Percentiles rank a stretch among this genome's conserved stretches.
Evolutionary conservation across 2,113 vertebrate genomes (phyloP).

Genomic region (Malaclemys terrapin): DNA sequence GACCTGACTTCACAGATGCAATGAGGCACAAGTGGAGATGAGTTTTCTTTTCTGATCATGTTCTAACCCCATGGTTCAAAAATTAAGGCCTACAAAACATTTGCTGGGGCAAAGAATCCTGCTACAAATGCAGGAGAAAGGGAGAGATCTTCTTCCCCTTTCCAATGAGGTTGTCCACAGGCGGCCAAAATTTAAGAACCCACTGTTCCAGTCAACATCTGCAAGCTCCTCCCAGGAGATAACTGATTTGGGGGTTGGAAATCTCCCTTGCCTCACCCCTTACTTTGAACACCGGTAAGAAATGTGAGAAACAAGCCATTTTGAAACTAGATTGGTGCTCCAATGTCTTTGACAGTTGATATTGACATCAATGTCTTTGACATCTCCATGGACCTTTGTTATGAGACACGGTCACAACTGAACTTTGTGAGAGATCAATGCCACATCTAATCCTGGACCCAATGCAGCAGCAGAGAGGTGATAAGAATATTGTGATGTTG

Average conservation of each 20-base stretch:
- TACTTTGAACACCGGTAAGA: not conserved
- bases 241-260: not conserved
- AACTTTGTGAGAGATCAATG: not conserved
- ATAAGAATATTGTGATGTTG: not conserved
- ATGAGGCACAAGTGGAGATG: fast-evolving
- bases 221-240: constrained; percentile 12
- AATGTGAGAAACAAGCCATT: not conserved
- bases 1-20: not conserved
- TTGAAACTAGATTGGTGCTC: not conserved
- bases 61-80: not conserved
- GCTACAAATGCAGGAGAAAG: not conserved
- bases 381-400: not conserved
- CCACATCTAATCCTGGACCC: not conserved
- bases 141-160: not conserved
- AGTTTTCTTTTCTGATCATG: constrained; percentile 48
- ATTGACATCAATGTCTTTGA: not conserved
- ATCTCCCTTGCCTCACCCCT: not conserved
- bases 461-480: not conserved
- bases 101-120: not conserved
- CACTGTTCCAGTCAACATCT: not conserved
- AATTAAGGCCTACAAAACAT: not conserved
- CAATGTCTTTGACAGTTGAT: too few species aligned
- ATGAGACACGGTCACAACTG: not conserved
- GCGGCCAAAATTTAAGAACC: constrained; percentile 11
- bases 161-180: not conserved